These are phyloP conservation scores for Phoebastria nigripes DNA, from an alignment of 2,797 vertebrate genomes.

Conservation along the genomic window DNA sequence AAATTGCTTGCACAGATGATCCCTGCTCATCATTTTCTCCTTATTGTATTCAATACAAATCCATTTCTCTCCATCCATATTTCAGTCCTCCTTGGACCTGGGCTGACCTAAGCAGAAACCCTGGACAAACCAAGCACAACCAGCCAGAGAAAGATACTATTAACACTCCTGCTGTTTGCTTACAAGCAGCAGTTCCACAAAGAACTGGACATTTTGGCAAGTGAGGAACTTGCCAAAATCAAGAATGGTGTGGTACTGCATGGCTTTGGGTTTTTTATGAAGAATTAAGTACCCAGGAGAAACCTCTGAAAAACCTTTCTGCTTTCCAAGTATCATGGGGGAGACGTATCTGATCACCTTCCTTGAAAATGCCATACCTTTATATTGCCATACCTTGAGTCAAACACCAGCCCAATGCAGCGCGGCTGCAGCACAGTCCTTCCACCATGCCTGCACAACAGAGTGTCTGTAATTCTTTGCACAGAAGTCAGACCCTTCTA, in stretches of 20 bases:
- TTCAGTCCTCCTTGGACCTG: background rate
- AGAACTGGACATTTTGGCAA: background rate
- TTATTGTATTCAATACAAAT: background rate
- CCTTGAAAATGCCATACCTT: background rate
- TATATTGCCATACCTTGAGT: background rate
- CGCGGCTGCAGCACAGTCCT: accelerated
- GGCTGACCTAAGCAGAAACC: background rate
- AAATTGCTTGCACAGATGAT: background rate
- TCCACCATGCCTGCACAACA: background rate
- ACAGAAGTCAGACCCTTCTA: conserved; percentile 4
- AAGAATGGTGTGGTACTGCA: background rate
- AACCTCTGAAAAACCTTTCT: background rate
- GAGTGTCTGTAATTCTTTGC: background rate
- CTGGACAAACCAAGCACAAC: background rate
- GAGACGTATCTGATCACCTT: background rate
- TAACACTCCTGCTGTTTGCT: background rate
- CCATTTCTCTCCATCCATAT: background rate
- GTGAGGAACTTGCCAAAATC: background rate
- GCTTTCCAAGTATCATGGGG: background rate
- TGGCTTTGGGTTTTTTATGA: background rate
- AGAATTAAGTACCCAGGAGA: background rate
- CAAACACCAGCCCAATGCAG: background rate
- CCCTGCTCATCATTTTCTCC: background rate
- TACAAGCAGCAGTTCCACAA: background rate
- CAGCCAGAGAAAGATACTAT: background rate